phyloP scores from a whole-genome alignment of 1,140 invertebrate genomes.

The Drosophila azteca region DNA sequence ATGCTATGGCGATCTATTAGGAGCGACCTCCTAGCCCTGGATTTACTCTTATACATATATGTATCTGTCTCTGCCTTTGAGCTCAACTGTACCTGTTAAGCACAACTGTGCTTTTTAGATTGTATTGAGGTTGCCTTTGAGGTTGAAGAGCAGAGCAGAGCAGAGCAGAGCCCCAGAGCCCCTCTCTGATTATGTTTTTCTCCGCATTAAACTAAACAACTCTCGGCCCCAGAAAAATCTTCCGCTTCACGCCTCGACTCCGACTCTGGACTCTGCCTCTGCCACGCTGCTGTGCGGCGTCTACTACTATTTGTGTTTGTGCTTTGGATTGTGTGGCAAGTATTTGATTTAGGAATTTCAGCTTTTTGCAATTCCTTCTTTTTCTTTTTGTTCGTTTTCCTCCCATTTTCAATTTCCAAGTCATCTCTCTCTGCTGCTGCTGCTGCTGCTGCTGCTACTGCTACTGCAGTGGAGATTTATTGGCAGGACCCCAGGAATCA shows the following conservation, averaged over 20 bases:
- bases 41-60: too few species aligned
- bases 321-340: slow-evolving; percentile 51
- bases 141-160: neutral
- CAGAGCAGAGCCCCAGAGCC: neutral
- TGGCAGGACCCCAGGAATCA: slow-evolving; percentile 51
- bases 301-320: slow-evolving; percentile 48
- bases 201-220: slow-evolving; percentile 33
- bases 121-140: slow-evolving; percentile 1
- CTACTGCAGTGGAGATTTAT: slow-evolving; percentile 60
- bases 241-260: slow-evolving; percentile 61
- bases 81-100: neutral
- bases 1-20: neutral
- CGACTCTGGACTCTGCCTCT: slow-evolving; percentile 11
- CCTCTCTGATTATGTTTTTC: slow-evolving; percentile 33
- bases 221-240: slow-evolving; percentile 12
- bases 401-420: slow-evolving; percentile 47
- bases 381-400: slow-evolving; percentile 29
- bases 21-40: neutral
- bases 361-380: slow-evolving; percentile 55
- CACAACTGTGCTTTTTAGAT: slow-evolving; percentile 15
- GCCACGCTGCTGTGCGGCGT: neutral
- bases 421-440: slow-evolving; percentile 12
- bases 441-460: too few species aligned
- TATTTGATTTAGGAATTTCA: slow-evolving; percentile 80
- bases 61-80: neutral